A percentile compares a stretch with the other conserved stretches of the same genome.
phyloP scores from a whole-genome alignment of 2,797 vertebrate genomes.

The Octomys mimax region DNA sequence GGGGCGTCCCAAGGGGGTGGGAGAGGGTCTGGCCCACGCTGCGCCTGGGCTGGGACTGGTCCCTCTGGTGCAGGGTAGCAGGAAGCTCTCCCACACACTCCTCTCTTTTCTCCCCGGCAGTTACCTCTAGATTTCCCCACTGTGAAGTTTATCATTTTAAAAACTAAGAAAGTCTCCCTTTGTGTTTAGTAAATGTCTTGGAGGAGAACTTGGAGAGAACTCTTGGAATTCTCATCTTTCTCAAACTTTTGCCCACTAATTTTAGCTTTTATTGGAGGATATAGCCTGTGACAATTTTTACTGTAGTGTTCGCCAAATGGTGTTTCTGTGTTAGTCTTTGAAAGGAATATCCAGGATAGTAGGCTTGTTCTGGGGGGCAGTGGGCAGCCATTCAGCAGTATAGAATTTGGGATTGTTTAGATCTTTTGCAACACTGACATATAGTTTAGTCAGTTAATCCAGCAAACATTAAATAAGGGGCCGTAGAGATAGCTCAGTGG shows the following conservation, averaged over 20 bases:
- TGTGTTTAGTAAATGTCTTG: not conserved
- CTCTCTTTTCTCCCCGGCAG: not conserved
- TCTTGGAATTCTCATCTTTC: not conserved
- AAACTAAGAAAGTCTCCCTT: not conserved
- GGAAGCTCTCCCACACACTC: no score
- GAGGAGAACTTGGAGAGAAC: not conserved
- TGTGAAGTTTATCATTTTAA: not conserved
- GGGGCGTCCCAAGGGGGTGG: no score
- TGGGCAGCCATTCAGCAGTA: not conserved
- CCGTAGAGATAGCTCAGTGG: no score
- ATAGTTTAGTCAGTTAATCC: not conserved
- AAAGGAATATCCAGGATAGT: not conserved
- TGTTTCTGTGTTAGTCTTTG: not conserved
- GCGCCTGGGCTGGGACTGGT: no score
- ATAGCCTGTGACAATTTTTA: not conserved
- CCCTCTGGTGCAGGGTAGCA: no score
- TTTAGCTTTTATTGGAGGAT: not conserved
- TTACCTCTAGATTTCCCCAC: not conserved
- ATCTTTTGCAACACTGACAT: not conserved
- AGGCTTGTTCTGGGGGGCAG: not conserved
- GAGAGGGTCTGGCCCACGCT: no score
- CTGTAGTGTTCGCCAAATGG: not conserved
- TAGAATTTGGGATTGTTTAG: conserved; percentile 3
- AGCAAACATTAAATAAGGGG: not conserved
- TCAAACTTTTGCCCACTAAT: not conserved